Evolutionary conservation across 2,113 vertebrate genomes (phyloP).

Genomic region (Engraulis encrasicolus): DNA sequence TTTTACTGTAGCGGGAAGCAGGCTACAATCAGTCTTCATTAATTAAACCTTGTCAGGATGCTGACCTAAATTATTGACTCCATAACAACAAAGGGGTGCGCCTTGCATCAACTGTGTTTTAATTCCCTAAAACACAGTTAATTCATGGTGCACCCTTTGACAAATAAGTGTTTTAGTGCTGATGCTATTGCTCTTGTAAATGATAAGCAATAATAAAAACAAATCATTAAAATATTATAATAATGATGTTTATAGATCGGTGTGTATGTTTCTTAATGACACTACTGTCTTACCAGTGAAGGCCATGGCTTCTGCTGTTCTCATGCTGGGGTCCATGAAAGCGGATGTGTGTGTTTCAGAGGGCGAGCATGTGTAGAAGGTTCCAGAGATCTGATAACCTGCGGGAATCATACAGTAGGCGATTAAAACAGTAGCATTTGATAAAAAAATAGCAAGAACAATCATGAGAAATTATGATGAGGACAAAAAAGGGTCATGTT

Average conservation of each 20-base stretch:
- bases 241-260: neutral
- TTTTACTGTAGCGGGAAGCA: too few relatives aligned
- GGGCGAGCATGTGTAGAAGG: slow-evolving; percentile 93
- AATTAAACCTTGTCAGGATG: too few relatives aligned
- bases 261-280: neutral
- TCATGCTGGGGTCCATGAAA: slow-evolving; percentile 88
- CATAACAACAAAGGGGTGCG: too few relatives aligned
- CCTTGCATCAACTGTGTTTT: too few relatives aligned
- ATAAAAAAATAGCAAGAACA: neutral
- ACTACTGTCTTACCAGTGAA: slow-evolving; percentile 80
- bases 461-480: neutral
- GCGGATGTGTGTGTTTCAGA: slow-evolving; percentile 86
- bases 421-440: too few relatives aligned
- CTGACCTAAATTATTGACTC: too few relatives aligned
- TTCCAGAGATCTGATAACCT: slow-evolving; percentile 95
- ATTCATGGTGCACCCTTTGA: too few relatives aligned
- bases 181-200: too few relatives aligned
- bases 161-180: too few relatives aligned
- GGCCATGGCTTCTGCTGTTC: slow-evolving; percentile 83
- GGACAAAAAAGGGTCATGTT: neutral
- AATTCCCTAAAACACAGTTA: too few relatives aligned
- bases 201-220: neutral
- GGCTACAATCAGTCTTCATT: too few relatives aligned
- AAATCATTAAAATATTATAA: too few relatives aligned
- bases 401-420: slow-evolving; percentile 43